phyloP scores from a whole-genome alignment of 2,113 vertebrate species.

The Beaufortia kweichowensis region DNA sequence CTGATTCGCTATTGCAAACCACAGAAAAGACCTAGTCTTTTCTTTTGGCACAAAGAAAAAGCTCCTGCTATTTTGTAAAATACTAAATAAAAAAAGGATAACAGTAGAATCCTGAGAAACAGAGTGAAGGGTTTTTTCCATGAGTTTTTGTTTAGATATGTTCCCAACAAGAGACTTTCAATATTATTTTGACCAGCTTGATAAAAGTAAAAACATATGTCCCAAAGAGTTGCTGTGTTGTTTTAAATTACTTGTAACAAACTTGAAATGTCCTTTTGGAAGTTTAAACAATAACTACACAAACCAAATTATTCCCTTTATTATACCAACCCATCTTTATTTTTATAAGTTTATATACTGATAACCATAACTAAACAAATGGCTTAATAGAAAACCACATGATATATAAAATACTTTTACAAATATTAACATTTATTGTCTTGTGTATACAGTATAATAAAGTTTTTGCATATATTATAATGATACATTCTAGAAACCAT shows the following conservation, averaged over 20 bases:
- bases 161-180: neutral
- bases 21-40: neutral
- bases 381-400: too few species aligned
- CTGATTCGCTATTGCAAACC: neutral
- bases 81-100: neutral
- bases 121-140: neutral
- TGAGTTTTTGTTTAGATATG: neutral
- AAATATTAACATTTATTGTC: too few species aligned
- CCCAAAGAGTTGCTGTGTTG: neutral
- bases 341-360: too few species aligned
- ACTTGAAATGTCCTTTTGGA: neutral
- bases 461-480: too few species aligned
- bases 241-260: neutral
- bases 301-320: too few species aligned
- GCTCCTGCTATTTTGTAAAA: neutral
- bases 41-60: neutral
- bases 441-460: too few species aligned
- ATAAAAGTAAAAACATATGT: neutral
- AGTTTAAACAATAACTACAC: too few species aligned
- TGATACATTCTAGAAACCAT: too few species aligned
- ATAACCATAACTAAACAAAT: too few species aligned
- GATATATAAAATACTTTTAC: too few species aligned
- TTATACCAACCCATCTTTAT: too few species aligned
- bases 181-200: neutral
- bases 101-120: neutral